Evolutionary conservation across 1,140 invertebrate species (phyloP), one percentile per base, ranked within the genome.

Genomic region (Adelges cooleyi): DNA sequence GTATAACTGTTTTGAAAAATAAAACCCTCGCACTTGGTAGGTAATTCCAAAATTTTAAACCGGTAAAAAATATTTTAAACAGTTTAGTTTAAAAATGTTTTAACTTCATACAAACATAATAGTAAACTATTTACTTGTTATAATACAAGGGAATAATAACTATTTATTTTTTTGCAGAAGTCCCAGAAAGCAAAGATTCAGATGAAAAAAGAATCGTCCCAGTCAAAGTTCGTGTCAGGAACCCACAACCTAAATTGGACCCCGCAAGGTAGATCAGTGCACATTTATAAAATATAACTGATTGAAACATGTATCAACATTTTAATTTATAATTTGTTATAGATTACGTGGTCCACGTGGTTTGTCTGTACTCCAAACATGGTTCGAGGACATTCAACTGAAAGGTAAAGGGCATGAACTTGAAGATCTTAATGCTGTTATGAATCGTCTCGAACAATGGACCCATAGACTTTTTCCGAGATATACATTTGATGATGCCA

Each of bases 361-460:
- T 23, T 80, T 95, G 52, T 80, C 84, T 11, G 82, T 83, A 17
- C 79, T 95, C 17, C 84, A 87, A 65, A 80, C 85, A 4, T 80
- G 86, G 72, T 94, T 92, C 71, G 82, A 87, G 71, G 82, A 87
- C 71, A 84, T 92, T 49, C 87, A 90, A 74, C 90, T 87, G 71
- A 81, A 84, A 75, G 92, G 91, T 51, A 85, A 87, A 78, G 88
- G 89, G 1, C 77, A 87, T 74, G 92, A 95, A 76, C 83, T 82
- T 67, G 76, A 85, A 68, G 92, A 97, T 78, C 77, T 97, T 15
- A 81, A 90, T 72, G 73, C 82, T 50, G 76, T 95, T 0, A 80
- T 97, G 77, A 84, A 86, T 42, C 85, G 83, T 69, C 71, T 95
- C 54, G 90, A 96, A 71, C 92, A 95, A 71, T 97, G 94, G 94